Conservation (phyloP, 2,888 invertebrate species). For the Agrochola lota region DNA sequence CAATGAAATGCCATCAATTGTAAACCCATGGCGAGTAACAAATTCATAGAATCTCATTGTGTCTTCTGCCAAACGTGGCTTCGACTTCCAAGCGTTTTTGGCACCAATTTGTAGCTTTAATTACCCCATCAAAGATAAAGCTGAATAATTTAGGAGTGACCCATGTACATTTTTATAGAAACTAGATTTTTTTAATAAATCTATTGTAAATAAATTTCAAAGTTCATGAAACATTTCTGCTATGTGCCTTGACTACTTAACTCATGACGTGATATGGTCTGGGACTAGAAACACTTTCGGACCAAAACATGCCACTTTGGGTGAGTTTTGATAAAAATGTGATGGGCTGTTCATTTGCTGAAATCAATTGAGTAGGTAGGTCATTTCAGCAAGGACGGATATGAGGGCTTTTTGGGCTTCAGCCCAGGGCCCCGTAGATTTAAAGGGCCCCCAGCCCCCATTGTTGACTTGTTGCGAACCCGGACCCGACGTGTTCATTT, state of each 20-base stretch:
- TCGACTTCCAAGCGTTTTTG: constrained; percentile 44
- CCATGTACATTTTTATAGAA: constrained; percentile 33
- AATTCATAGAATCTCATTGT: constrained; percentile 49
- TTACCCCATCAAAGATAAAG: constrained; percentile 34
- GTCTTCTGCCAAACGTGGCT: constrained; percentile 44
- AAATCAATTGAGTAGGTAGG: neutral
- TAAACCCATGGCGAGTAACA: constrained; percentile 17
- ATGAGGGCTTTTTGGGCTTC: too few relatives aligned
- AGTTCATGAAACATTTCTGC: neutral
- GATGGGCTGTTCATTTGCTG: neutral
- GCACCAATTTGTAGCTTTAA: constrained; percentile 44
- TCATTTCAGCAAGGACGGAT: too few relatives aligned
- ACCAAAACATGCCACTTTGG: neutral
- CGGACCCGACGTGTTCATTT: too few relatives aligned
- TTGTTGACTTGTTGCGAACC: too few relatives aligned
- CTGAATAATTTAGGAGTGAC: constrained; percentile 18
- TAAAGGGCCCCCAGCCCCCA: too few relatives aligned
- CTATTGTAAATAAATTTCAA: neutral
- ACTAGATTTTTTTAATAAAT: neutral
- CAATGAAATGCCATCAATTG: constrained; percentile 46
- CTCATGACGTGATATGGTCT: neutral
- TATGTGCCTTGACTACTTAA: too few relatives aligned
- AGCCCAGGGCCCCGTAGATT: too few relatives aligned
- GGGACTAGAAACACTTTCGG: neutral
- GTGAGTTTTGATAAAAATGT: neutral